phyloP scores from a whole-genome alignment of 2,113 vertebrate genomes.

The Stercorarius parasiticus region DNA sequence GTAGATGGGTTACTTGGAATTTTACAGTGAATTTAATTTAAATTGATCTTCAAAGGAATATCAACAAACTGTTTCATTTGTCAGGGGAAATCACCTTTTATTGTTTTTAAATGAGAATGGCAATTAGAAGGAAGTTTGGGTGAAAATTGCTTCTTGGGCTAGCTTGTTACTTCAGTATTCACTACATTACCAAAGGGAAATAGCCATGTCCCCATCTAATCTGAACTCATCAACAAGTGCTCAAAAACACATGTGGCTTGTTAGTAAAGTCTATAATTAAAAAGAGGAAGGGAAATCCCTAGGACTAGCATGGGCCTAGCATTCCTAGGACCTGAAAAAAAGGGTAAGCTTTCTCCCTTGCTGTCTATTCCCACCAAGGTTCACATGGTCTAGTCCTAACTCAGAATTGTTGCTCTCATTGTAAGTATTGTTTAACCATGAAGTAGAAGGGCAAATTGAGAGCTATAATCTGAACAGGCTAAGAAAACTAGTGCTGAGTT shows the following conservation, averaged over 20 bases:
- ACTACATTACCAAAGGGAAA: slow-evolving; percentile 16
- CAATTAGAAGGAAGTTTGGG: slow-evolving; percentile 48
- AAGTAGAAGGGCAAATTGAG: not conserved
- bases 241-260: not conserved
- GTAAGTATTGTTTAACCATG: not conserved
- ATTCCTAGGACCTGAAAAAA: not conserved
- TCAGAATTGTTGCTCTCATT: not conserved
- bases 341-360: not conserved
- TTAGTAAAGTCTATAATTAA: slow-evolving; percentile 1
- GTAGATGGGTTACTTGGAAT: slow-evolving; percentile 32
- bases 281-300: not conserved
- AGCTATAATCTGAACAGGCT: not conserved
- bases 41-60: slow-evolving; percentile 44
- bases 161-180: not conserved
- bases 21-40: slow-evolving; percentile 46
- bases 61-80: slow-evolving; percentile 43
- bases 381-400: rapidly evolving
- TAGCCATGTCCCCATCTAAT: not conserved
- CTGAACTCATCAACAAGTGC: slow-evolving; percentile 29
- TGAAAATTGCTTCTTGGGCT: slow-evolving; percentile 38
- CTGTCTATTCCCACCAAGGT: not conserved
- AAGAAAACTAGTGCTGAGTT: not conserved
- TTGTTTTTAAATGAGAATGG: slow-evolving; percentile 59
- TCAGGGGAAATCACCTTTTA: slow-evolving; percentile 62
- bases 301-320: not conserved